Base-by-base conservation (phyloP, 2,888 invertebrate species). In the Epinotia nisella region DNA sequence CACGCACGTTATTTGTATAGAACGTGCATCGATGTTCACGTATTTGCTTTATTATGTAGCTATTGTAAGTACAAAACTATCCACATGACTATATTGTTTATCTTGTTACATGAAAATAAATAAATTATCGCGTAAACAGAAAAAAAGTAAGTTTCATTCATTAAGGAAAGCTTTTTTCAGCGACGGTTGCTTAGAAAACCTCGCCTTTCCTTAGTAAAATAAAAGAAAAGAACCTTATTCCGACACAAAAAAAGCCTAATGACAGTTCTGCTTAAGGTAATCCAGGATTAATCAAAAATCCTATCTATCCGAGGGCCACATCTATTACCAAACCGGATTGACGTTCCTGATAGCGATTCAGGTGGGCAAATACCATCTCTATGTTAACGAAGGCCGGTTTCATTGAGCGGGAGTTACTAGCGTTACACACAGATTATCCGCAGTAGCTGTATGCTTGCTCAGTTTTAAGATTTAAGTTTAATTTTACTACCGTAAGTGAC, bases 301-400 rank as follows among this genome's bases (percentile, higher is more conserved):
- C 66, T 56, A 62, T 39, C 49, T 56, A 49, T 49, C 41, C 56
- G 21, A 61, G 55, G 41, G 13, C 21, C 21, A 24, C 62, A 56
- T 70, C 70, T 62, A 58, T 73, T 64, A 69, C 59, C 19, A 41
- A 64, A 64, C 58, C 39, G 29, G 62, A 68, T 73, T 69, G 68
- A 69, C 69, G 39, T 73, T 56, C 41, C 58, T 24, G 59, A 73
- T 73, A 73, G 53, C 64, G 58, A 62, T 61, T 64, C 68, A 73
- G 73, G 69, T 69, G 58, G 24, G 73, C 19, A 64, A 72, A 64
- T 62, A 64, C 68, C 68, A 68, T 69, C 29, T 73, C 73, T 69
- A 69, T 73, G 73, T 69, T 73, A 73, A 73, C 68, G 73, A 69
- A 73, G 69, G 74, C 61, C 74, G 75, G 80, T 77, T 80, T 80